phyloP scores from a whole-genome alignment of 2,888 invertebrate species.

The Nineta flava region DNA sequence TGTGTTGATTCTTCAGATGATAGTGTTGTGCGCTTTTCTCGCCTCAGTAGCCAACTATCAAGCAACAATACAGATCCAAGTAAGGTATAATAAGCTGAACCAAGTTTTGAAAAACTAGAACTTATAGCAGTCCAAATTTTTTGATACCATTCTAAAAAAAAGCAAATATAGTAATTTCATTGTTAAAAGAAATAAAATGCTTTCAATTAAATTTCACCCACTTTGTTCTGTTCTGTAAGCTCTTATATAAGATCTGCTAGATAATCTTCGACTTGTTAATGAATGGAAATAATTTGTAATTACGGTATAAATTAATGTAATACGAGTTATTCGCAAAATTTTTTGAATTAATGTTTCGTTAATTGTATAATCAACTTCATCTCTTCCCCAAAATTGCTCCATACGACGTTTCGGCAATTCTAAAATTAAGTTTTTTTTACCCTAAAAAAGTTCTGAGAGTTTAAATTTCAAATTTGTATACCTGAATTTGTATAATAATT shows the following conservation, averaged over 20 bases:
- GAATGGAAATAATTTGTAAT: constrained; percentile 1
- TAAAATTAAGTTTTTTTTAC: too few relatives aligned
- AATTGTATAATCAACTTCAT: constrained; percentile 18
- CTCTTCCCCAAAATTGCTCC: not conserved
- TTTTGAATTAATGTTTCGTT: not conserved
- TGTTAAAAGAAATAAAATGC: too few relatives aligned
- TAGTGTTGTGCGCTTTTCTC: constrained; percentile 2
- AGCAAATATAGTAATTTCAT: not conserved
- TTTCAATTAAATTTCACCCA: too few relatives aligned
- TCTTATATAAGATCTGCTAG: too few relatives aligned
- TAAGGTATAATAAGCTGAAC: constrained; percentile 17
- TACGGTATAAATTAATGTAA: constrained; percentile 1
- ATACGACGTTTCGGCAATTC: not conserved
- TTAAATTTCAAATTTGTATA: too few relatives aligned
- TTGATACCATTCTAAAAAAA: constrained; percentile 5
- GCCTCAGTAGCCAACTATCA: constrained; percentile 24
- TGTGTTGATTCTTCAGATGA: too few relatives aligned
- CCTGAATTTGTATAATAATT: too few relatives aligned
- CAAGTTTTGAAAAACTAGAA: not conserved
- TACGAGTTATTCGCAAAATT: not conserved
- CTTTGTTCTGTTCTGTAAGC: too few relatives aligned
- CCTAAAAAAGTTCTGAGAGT: too few relatives aligned
- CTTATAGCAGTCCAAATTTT: not conserved
- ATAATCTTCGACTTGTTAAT: not conserved
- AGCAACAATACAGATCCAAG: constrained; percentile 24